phyloP scores from a whole-genome alignment of 2,888 invertebrate species.

The Dolichomitus sp. region DNA sequence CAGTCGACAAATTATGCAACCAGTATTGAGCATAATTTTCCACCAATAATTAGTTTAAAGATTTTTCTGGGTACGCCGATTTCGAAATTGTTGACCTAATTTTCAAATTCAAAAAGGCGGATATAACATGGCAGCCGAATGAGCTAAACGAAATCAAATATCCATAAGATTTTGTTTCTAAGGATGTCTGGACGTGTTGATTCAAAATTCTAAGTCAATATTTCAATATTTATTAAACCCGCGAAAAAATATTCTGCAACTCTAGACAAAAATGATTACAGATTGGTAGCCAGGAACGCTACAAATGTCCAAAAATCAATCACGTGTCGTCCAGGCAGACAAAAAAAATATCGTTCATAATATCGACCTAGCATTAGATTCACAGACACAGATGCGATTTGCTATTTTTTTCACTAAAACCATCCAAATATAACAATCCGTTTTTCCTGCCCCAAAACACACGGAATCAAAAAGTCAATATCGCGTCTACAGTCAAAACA shows the following conservation, averaged over 20 bases:
- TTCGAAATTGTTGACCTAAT: no score
- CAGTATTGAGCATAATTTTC: not conserved
- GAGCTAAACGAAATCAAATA: no score
- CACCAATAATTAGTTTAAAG: not conserved
- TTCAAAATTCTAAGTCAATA: no score
- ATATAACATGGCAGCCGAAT: no score
- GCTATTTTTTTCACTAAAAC: not conserved
- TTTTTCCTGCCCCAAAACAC: not conserved
- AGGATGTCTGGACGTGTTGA: no score
- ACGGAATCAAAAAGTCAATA: conserved; percentile 1
- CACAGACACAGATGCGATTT: not conserved
- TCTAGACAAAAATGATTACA: no score
- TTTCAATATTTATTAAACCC: no score
- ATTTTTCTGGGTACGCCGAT: no score
- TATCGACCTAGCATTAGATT: not conserved
- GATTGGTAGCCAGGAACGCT: no score
- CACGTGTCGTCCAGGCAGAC: not conserved
- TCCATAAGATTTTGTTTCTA: no score
- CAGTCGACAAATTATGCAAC: not conserved
- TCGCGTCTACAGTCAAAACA: not conserved
- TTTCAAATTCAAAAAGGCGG: no score
- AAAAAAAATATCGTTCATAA: not conserved
- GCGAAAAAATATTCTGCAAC: no score
- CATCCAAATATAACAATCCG: not conserved
- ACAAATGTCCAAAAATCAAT: not conserved